Evolutionary conservation across 1,140 invertebrate genomes (phyloP).

Genomic region (Alviniconcha marisindica): DNA sequence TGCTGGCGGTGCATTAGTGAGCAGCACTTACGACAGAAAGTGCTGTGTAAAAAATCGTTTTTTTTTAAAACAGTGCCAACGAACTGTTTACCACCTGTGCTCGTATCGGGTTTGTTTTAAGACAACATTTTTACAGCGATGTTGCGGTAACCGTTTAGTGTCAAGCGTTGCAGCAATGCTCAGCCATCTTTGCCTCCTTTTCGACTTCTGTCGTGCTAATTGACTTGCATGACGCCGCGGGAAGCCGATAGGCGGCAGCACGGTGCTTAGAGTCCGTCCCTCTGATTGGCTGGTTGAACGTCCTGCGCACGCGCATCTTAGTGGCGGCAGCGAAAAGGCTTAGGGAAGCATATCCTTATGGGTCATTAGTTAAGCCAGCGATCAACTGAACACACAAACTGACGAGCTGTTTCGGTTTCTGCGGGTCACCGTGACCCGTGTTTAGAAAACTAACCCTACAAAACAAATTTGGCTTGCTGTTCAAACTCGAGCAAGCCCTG

Average conservation of each 20-base stretch:
- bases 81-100: conserved; percentile 41
- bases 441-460: no score
- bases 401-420: not conserved
- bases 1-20: conserved; percentile 10
- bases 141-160: conserved; percentile 41
- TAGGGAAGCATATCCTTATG: not conserved
- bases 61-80: not conserved
- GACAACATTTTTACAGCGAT: conserved; percentile 39
- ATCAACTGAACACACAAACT: conserved; percentile 20
- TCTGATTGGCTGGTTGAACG: conserved; percentile 29
- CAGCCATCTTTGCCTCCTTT: not conserved
- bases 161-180: conserved; percentile 1
- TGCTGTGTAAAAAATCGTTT: conserved; percentile 2
- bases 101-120: conserved; percentile 42
- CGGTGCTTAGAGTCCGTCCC: conserved; percentile 2
- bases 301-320: conserved; percentile 29
- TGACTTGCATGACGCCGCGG: conserved; percentile 31
- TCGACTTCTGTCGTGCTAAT: conserved; percentile 26
- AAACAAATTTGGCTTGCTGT: no score
- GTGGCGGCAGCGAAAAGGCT: conserved; percentile 1
- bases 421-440: not conserved
- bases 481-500: no score
- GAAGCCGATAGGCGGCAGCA: conserved; percentile 35
- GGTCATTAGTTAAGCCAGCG: conserved; percentile 1
- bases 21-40: conserved; percentile 23